Conservation (phyloP, 2,888 invertebrate species). For the Ligdia adustata region DNA sequence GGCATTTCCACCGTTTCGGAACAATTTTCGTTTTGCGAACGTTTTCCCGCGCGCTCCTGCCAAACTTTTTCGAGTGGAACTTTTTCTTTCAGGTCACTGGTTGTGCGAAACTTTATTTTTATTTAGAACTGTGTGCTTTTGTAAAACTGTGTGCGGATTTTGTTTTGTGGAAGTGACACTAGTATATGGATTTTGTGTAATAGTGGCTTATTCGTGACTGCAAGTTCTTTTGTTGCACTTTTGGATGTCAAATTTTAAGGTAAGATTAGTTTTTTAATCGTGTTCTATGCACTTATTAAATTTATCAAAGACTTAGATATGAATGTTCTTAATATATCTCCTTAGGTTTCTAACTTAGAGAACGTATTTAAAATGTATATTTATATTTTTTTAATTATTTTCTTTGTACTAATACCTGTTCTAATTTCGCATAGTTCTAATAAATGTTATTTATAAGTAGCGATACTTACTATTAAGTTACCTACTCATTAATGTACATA, state of each 20-base stretch:
- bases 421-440: too few relatives aligned
- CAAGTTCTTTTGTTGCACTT: conserved; percentile 51
- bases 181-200: conserved; percentile 57
- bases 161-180: conserved; percentile 55
- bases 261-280: conserved; percentile 55
- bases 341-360: too few relatives aligned
- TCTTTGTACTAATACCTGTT: too few relatives aligned
- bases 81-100: conserved; percentile 57
- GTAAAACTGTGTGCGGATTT: conserved; percentile 38
- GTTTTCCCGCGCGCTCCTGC: conserved; percentile 56
- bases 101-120: conserved; percentile 43
- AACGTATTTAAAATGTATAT: too few relatives aligned
- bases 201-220: conserved; percentile 52
- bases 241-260: conserved; percentile 78
- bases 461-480: too few relatives aligned
- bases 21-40: conserved; percentile 47
- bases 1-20: conserved; percentile 59
- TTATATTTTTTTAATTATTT: too few relatives aligned
- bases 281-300: too few relatives aligned
- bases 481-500: too few relatives aligned
- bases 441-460: too few relatives aligned
- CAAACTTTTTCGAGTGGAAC: conserved; percentile 49
- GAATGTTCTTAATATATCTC: too few relatives aligned
- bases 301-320: too few relatives aligned
- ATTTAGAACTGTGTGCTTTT: conserved; percentile 46